Evolutionary conservation across 2,113 vertebrate genomes (phyloP), one percentile per base, ranked within the genome.

Genomic region (Pachyramphus minor): DNA sequence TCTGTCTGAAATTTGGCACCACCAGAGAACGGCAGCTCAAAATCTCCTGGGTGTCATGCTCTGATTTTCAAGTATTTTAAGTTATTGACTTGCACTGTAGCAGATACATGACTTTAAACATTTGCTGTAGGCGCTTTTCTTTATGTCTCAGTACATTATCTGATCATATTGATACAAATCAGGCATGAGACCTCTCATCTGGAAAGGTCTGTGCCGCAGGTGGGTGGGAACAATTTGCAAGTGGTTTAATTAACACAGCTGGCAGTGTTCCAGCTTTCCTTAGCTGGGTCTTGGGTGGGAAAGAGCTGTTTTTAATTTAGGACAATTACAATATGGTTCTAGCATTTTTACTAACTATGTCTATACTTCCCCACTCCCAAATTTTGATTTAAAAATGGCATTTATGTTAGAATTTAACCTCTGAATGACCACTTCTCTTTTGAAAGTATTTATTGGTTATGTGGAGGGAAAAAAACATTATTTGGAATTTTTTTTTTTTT

Each of bases 331-430:
- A 21, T 58, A 62, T 4, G 7, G 69, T 84, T 90, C 19, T 55
- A 69, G 77, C 53, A 59, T 67, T 96, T 89, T 39, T 90, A 71
- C 42, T 44, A 78, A 71, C 37, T 58, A 41, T 18, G 35, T 67
- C 25, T 82, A 24, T 22, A 83, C 15, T 83, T 28, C n/a, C 28
- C 56, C 1, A 1, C 14, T 31, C 44, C 45, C 8, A 55, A 14
- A 79, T 91, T 97, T 94, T 91, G 91, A 90, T 96, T 96, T 49
- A 82, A 47, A 53, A 25, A 68, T 85, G 56, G 82, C 95, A 96
- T 95, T 77, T 45, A 53, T 86, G 22, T 93, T 90, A 95, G 86
- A 91, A 89, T 90, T 87, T 93, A 93, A 95, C 50, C 82, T 95
- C 49, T 37, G 41, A 82, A 30, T 89, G 76, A 88, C 63, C 37